These are phyloP conservation scores for Florisuga fusca DNA, from an alignment of 2,797 vertebrate species.

Conservation along the genomic window DNA sequence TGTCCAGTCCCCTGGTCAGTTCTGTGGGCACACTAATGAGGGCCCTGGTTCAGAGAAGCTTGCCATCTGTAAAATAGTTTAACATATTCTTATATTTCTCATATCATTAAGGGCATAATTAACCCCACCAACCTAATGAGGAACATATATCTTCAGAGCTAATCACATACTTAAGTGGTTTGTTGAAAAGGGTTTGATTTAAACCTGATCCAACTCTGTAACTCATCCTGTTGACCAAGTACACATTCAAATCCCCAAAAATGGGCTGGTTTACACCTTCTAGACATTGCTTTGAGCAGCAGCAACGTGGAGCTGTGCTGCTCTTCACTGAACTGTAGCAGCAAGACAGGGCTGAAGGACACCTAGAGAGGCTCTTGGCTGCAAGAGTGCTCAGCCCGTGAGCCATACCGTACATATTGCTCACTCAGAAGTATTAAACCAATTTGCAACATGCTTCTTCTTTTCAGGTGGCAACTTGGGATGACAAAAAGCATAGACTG, in stretches of 20 bases:
- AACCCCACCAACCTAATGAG: slow-evolving; percentile 30
- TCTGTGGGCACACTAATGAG: neutral
- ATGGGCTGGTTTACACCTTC: neutral
- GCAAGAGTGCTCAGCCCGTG: neutral
- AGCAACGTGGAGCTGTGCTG: neutral
- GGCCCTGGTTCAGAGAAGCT: neutral
- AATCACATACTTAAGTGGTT: slow-evolving; percentile 27
- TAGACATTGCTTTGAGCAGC: neutral
- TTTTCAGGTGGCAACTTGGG: neutral
- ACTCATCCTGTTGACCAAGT: slow-evolving; percentile 17
- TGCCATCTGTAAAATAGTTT: slow-evolving; percentile 21
- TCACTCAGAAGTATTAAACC: neutral
- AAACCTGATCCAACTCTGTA: slow-evolving; percentile 13
- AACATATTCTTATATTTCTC: neutral
- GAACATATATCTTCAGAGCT: slow-evolving; percentile 35
- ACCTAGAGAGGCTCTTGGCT: neutral
- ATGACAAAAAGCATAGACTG: fast-evolving
- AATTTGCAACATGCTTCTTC: neutral
- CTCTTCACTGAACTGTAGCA: neutral
- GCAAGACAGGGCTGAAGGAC: neutral
- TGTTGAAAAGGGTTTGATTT: slow-evolving; percentile 56
- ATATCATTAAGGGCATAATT: slow-evolving; percentile 22
- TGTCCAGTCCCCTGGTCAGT: neutral
- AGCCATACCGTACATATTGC: neutral
- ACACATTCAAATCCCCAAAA: neutral